Evolutionary conservation across 1,140 invertebrate genomes (phyloP), one percentile per base, ranked within the genome.

Genomic region (Ephestia elutella): DNA sequence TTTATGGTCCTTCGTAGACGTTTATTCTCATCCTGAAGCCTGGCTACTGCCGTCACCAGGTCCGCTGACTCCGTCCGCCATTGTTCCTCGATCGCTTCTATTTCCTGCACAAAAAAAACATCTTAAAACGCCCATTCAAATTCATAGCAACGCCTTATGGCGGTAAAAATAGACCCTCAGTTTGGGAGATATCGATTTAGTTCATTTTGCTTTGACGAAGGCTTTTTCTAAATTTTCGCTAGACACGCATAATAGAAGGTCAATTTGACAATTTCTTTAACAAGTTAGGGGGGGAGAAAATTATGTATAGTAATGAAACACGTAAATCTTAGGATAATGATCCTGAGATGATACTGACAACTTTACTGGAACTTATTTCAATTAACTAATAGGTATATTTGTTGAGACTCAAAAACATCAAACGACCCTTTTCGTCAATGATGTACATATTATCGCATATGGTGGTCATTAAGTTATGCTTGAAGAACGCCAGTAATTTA

Each of bases 31-130:
- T 98, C 96, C 87, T 98, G 96, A 32, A 99, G 89, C 60, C 93
- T 91, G 0, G 93, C 92, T 0, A 98, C 95, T 70, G 96, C 92
- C 2, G 93, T 91, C 21, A 96, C 92, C 61, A 98, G 89, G 67
- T 98, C 95, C 61, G 94, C 93, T 4, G 95, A 95, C 90, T 99
- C 97, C 56, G 93, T 92, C 63, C 95, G 92, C 96, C 97, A 98
- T 82, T 96, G 94, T 70, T 98, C 97, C 86, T 99, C 97, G 55
- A 98, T 97, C 67, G 95, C 92, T 89, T 98, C 97, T 74, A 99
- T 87, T 91, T 99, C 97, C 95, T 97, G 66, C 21, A 79, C 85
- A 56, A 30, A 56, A 61, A 35, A n/a, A 10, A 49, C 15, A 49
- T 15, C 38, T 15, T 15, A 44, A 19, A 32, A 54, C 7, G 25